Evolutionary conservation across 2,888 invertebrate genomes (phyloP).

Genomic region (Caradrina kadenii): DNA sequence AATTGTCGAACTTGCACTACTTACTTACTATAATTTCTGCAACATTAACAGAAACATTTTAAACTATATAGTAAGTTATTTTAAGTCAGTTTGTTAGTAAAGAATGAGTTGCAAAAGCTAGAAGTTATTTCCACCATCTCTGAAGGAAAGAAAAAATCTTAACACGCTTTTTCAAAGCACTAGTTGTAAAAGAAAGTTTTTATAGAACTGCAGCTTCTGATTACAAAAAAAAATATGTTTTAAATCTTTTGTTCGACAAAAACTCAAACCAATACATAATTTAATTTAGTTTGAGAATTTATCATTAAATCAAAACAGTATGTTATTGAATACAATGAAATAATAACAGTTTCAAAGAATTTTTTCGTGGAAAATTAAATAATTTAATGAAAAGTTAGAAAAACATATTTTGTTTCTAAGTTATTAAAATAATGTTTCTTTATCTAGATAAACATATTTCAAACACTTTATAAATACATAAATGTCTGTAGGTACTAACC

Average conservation of each 20-base stretch:
- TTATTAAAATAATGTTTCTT: no score
- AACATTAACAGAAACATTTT: no score
- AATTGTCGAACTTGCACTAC: no score
- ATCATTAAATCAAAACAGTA: slow-evolving; percentile 21
- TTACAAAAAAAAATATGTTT: not conserved
- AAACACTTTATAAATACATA: no score
- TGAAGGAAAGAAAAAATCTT: slow-evolving; percentile 2
- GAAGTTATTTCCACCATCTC: not conserved
- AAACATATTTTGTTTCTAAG: not conserved
- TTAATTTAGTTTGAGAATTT: not conserved
- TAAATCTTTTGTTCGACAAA: slow-evolving; percentile 12
- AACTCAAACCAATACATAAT: not conserved
- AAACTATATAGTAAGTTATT: not conserved
- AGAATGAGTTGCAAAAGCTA: slow-evolving; percentile 10
- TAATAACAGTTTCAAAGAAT: not conserved
- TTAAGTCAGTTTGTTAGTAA: slow-evolving; percentile 7
- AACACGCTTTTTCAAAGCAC: slow-evolving; percentile 3
- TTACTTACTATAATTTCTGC: not conserved
- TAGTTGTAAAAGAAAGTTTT: slow-evolving; percentile 10
- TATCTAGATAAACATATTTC: no score
- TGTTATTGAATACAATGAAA: not conserved
- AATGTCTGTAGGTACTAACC: no score
- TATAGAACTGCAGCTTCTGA: not conserved
- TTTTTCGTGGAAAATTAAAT: not conserved
- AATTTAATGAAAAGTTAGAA: not conserved